A percentile compares a stretch with the other conserved stretches of the same genome.
Conservation (phyloP, 2,113 vertebrate genomes). For the Prunella himalayana region DNA sequence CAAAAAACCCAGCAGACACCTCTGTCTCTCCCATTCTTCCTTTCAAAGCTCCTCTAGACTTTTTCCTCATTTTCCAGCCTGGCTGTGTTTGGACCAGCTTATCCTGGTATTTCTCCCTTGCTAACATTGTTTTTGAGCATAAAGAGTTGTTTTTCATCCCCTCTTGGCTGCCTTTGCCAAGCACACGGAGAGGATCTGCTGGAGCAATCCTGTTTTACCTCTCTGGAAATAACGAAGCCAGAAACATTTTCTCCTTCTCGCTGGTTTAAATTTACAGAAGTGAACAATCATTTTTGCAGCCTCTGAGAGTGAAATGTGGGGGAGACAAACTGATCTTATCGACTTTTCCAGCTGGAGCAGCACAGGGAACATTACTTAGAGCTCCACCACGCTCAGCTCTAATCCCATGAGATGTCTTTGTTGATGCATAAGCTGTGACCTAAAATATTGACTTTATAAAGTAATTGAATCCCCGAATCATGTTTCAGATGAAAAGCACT, state of each 20-base stretch:
- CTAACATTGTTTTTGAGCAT: not conserved
- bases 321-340: not conserved
- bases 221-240: not conserved
- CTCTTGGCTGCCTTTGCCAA: not conserved
- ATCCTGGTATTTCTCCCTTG: not conserved
- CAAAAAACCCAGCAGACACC: not conserved
- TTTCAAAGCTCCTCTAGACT: not conserved
- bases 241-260: not conserved
- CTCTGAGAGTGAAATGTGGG: constrained; percentile 8
- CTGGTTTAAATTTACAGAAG: constrained; percentile 31
- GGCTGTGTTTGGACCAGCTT: not conserved
- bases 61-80: not conserved
- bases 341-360: constrained; percentile 14
- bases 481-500: constrained; percentile 55
- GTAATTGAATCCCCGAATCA: constrained; percentile 63
- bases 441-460: constrained; percentile 67
- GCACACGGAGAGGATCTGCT: not conserved
- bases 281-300: constrained; percentile 21
- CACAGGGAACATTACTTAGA: not conserved
- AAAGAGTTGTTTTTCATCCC: not conserved
- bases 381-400: not conserved
- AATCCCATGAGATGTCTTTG: constrained; percentile 45
- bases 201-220: not conserved
- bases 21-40: not conserved
- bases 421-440: constrained; percentile 45